These are phyloP conservation scores for Struthidea cinerea DNA, from an alignment of 2,113 vertebrate species.

Conservation along the genomic window DNA sequence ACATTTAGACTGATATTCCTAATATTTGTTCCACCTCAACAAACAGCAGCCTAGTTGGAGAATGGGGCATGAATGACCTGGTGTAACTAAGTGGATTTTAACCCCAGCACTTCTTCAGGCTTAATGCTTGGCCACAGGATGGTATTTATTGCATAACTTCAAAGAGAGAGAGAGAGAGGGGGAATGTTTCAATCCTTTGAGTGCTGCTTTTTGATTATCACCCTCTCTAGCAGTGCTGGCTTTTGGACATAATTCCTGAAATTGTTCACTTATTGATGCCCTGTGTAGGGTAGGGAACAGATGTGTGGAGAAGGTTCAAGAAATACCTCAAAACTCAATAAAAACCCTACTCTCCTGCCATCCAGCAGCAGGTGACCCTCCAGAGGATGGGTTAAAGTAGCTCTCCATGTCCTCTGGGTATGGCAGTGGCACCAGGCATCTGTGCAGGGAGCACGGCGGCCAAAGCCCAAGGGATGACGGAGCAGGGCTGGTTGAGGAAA, in stretches of 20 bases:
- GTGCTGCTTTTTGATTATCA: not conserved
- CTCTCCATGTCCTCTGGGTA: not conserved
- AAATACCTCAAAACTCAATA: not conserved
- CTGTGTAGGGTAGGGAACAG: not conserved
- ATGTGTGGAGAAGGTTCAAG: not conserved
- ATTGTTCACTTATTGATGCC: not conserved
- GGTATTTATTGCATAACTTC: not conserved
- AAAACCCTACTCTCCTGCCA: not conserved
- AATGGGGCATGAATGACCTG: not conserved
- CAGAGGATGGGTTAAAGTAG: not conserved
- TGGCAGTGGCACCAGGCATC: not conserved
- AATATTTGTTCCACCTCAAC: not conserved
- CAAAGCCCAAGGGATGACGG: not conserved
- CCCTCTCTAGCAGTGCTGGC: not conserved
- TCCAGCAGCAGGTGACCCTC: not conserved
- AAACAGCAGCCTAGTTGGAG: not conserved
- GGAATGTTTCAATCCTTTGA: not conserved
- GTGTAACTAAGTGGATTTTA: not conserved
- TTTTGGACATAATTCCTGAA: not conserved
- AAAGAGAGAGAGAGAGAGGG: not conserved
- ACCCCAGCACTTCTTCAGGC: not conserved
- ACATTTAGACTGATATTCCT: not conserved
- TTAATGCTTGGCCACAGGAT: not conserved
- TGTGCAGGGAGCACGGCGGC: rapidly evolving
- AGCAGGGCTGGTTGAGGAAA: not conserved